Base-by-base conservation (phyloP, 2,888 invertebrate species). In the Brachyptera putata region DNA sequence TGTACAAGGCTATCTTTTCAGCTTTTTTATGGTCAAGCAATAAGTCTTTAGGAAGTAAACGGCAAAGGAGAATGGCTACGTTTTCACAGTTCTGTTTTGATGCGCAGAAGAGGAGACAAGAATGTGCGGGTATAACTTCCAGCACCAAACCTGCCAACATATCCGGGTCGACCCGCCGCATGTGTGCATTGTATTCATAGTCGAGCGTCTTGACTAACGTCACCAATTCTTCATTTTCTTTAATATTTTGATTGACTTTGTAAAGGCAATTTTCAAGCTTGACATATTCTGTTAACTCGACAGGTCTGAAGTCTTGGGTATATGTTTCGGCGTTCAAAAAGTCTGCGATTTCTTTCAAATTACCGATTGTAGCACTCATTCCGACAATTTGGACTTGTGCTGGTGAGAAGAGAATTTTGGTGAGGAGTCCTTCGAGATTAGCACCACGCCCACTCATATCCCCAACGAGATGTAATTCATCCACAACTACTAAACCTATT, bases 351-450 rank as follows among this genome's bases (percentile, higher is more conserved):
- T 96, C 92, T 0, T 81, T 73, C 57, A 96, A 77, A 76, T 98
- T 97, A 61, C 92, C 95, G 67, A 98, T 89, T 0, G 98, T 98
- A 0, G 98, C 98, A 74, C 95, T 95, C 95, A 98, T 97, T 21
- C 95, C 96, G 16, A 98, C 83, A 61, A 98, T 86, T 73, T 95
- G 95, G 62, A 91, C 86, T 59, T 76, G 76, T 43, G 78, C 84
- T 84, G 68, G 22, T 74, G 71, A 66, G 62, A 57, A 68, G 46
- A 26, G 13, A 41, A 58, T 53, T 74, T 94, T 97, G 1, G 93
- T 83, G 14, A 98, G 75, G 59, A 91, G 78, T 37, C 84, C 85
- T 77, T 98, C 98, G 46, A 98, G 76, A 1, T 84, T 85, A 1
- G 90, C 87, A 1, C 97, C 97, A 66, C 97, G 79, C 1, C 88